Base-by-base conservation (phyloP, 2,797 vertebrate genomes). In the Falco berigora region DNA sequence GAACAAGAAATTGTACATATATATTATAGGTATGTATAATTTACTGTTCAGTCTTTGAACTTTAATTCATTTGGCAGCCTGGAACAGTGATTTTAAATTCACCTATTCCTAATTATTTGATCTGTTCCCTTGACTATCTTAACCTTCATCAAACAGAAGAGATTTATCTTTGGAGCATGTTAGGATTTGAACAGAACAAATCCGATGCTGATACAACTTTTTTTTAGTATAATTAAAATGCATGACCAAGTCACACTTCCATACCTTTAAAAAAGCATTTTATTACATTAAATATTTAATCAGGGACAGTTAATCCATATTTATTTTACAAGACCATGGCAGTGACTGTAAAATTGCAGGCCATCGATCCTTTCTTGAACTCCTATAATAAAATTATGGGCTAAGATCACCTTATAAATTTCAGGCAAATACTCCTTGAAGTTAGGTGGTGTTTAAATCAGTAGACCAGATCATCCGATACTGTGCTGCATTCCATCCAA, bases 231-330 rank as follows among this genome's bases (percentile, higher is more conserved):
- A 82, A 86, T 93, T 91, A 93, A 93, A 92, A 94, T 90, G 50
- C 80, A 84, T 58, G 74, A 59, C 63, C 30, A 52, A 87, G n/a
- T 73, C 50, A 88, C 14, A 78, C 36, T 87, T 88, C 50, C 59
- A 82, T 88, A 85, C 38, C 86, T 90, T 78, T 73, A 75, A 93
- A 80, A 90, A 73, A 17, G 14, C 10, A 55, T 92, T 96, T 94
- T 82, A 87, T 84, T 93, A 47, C 27, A 52, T 67, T 76, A 91
- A 91, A 82, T 95, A 87, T 93, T 95, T 93, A 85, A 92, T 72
- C 40, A 5, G 4, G n/a, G 59, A 87, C 44, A 81, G 76, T 87
- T 91, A 94, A 92, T 94, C 86, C 25, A 76, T 94, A 90, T 79
- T 93, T 72, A 76, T 89, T 23, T 85, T 55, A 34, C 44, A 73